Evolutionary conservation across 2,797 vertebrate genomes (phyloP), one percentile per base, ranked within the genome.

Genomic region (Dallia pectoralis): DNA sequence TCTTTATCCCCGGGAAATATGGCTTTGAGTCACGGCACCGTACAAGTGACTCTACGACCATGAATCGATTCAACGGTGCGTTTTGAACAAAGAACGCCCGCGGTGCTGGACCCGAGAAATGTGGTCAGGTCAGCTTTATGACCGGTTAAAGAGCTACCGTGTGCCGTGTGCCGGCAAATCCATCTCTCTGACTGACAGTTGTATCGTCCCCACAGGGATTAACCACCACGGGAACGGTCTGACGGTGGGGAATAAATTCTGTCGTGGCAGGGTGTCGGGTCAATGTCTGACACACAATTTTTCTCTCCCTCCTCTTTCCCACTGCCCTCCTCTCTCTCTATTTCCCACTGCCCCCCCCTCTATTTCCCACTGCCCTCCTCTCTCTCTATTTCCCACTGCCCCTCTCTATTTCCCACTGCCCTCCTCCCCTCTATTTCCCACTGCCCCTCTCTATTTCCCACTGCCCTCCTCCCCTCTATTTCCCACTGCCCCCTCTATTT

Each of bases 111-210:
- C 53, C 2, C 9, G 15, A 29, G 61, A 29, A 30, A 15, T 30
- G 15, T 15, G 22, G 25, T 30, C 59, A 30, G 61, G 29, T 27
- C 27, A 63, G 61, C 14, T 64, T 64, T 64, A 64, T 9, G 15
- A 32, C 62, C 8, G 27, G 62, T 63, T 33, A 63, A 63, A 63
- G 62, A 63, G 62, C 29, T 7, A 14, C 14, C 29, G 29, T 16
- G 61, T 16, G 0, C 61, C 29, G 12, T 15, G 61, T n/a, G 61
- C 61, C 29, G 59, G 59, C 44, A 61, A n/a, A 27, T 63, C 18
- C 15, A 29, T 72, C 70, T 72, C 25, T 40, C 61, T 72, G 71
- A 48, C 59, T n/a, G 59, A 48, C 62, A 47, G 61, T 44, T 48
- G 48, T 64, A 72, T 30, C 0, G 40, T 72, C 61, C 61, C 27